A percentile compares a stretch with the other conserved stretches of the same genome.
Conservation (phyloP, 1,140 invertebrate species). For the Coelopa frigida region DNA sequence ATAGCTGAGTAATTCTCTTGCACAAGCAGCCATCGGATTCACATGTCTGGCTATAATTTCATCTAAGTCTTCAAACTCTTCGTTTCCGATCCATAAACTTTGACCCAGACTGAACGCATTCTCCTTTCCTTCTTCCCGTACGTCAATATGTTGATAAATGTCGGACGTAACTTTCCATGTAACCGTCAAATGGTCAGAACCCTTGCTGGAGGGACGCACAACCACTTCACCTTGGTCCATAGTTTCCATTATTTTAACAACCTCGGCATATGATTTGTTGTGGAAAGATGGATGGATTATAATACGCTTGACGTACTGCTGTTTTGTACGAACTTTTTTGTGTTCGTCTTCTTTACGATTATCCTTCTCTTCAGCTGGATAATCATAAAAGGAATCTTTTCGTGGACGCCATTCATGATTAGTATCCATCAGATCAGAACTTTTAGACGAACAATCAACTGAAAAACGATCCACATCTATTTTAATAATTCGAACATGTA, state of each 20-base stretch:
- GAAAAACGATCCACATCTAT: conserved; percentile 93
- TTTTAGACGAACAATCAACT: conserved; percentile 89
- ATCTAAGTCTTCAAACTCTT: conserved; percentile 96
- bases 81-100: conserved; percentile 73
- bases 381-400: conserved; percentile 89
- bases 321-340: conserved; percentile 67
- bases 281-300: conserved; percentile 97
- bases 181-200: conserved; percentile 90
- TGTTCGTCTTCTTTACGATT: conserved; percentile 69
- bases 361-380: conserved; percentile 76
- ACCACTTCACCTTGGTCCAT: conserved; percentile 97
- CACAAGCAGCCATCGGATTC: conserved; percentile 90
- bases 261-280: conserved; percentile 90
- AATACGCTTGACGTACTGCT: conserved; percentile 87
- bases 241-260: conserved; percentile 80
- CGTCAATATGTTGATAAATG: conserved; percentile 93
- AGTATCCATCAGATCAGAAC: conserved; percentile 85
- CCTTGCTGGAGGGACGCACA: conserved; percentile 93
- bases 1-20: conserved; percentile 83
- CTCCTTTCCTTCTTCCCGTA: conserved; percentile 92
- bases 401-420: conserved; percentile 85
- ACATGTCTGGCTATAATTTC: conserved; percentile 97
- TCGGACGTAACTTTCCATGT: conserved; percentile 97
- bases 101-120: conserved; percentile 93
- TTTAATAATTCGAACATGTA: conserved; percentile 91